Evolutionary conservation across 2,888 invertebrate genomes (phyloP).

Genomic region (Oscheius onirici): DNA sequence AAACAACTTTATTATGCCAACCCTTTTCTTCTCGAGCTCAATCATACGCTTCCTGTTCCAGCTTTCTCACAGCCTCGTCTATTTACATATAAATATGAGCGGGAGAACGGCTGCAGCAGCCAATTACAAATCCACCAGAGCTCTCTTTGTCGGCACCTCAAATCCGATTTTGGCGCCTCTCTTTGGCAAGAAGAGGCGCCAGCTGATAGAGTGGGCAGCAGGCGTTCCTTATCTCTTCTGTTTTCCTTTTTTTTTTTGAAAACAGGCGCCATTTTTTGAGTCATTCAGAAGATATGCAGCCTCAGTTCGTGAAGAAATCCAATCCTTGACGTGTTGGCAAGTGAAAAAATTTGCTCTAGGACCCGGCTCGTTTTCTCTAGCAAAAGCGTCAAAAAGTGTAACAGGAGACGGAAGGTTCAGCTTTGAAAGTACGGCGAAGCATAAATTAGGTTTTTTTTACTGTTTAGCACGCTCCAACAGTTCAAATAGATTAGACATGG

Average conservation of each 20-base stretch:
- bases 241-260: background rate
- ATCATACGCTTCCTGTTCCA: background rate
- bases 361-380: too few species aligned
- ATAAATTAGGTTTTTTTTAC: too few species aligned
- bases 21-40: background rate
- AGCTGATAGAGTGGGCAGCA: background rate
- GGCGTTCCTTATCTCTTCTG: background rate
- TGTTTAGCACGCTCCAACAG: too few species aligned
- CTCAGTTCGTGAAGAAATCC: too few species aligned
- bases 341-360: too few species aligned
- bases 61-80: slow-evolving; percentile 9
- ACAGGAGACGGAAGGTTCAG: too few species aligned
- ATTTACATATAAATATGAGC: slow-evolving; percentile 7
- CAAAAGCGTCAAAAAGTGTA: too few species aligned
- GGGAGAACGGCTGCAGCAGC: background rate
- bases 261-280: too few species aligned
- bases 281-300: too few species aligned
- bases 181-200: background rate
- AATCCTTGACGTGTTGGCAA: too few species aligned
- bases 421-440: too few species aligned
- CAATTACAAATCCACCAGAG: background rate
- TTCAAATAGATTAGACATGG: too few species aligned
- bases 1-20: background rate
- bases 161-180: background rate
- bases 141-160: background rate